These are phyloP conservation scores for Parnassius mnemosyne DNA, from an alignment of 2,888 invertebrate species.

Conservation along the genomic window DNA sequence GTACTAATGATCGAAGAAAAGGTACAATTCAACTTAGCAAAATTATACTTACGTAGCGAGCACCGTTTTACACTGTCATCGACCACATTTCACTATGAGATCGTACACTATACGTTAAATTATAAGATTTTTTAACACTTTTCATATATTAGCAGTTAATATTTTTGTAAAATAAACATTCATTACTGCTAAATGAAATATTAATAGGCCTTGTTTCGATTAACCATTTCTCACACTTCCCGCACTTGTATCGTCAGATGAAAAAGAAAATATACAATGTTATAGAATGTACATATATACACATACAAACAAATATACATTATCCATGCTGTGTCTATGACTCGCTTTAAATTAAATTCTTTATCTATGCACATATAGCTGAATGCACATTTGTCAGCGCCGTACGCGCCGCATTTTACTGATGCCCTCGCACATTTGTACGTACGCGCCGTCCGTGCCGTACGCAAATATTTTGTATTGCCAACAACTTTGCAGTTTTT, in stretches of 20 bases:
- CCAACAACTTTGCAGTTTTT: too few relatives aligned
- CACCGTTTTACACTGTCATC: constrained; percentile 76
- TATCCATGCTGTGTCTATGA: constrained; percentile 28
- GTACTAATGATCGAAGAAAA: constrained; percentile 30
- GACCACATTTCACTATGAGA: constrained; percentile 70
- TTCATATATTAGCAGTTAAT: constrained; percentile 40
- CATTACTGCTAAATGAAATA: constrained; percentile 45
- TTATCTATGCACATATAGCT: too few relatives aligned
- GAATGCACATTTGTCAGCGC: too few relatives aligned
- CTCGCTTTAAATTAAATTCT: too few relatives aligned
- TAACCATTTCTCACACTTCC: constrained; percentile 57
- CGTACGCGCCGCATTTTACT: too few relatives aligned
- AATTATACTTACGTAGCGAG: constrained; percentile 71
- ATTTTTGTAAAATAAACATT: constrained; percentile 41
- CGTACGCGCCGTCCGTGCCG: too few relatives aligned
- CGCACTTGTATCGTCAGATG: constrained; percentile 45
- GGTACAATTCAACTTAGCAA: constrained; percentile 46
- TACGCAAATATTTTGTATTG: too few relatives aligned
- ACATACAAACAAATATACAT: constrained; percentile 32
- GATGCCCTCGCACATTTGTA: too few relatives aligned
- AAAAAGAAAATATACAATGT: constrained; percentile 54
- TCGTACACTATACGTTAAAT: constrained; percentile 54
- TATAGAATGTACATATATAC: not conserved
- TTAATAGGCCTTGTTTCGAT: constrained; percentile 50
- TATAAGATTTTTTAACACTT: constrained; percentile 43